A percentile compares a stretch with the other conserved stretches of the same genome.
Evolutionary conservation across 2,888 invertebrate genomes (phyloP).

Genomic region (Deroplatys truncata): DNA sequence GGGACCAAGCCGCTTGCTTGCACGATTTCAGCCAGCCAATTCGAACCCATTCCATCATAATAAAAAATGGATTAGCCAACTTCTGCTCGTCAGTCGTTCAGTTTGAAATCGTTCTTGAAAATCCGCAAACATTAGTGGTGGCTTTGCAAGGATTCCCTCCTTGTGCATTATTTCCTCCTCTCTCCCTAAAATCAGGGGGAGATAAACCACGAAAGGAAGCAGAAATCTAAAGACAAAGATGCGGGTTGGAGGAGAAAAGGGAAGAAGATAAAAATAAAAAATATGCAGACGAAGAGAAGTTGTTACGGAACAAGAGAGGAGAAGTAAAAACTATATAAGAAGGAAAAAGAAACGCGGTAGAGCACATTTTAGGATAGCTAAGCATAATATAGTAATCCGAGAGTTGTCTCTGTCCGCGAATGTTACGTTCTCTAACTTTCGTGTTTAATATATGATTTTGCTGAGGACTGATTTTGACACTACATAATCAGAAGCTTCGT

Average conservation of each 20-base stretch:
- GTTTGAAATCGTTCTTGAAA: background rate
- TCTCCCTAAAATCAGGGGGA: background rate
- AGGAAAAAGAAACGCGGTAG: background rate
- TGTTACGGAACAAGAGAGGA: background rate
- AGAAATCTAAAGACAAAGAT: background rate
- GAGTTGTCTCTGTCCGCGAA: no score
- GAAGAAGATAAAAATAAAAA: no score
- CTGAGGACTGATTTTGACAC: no score
- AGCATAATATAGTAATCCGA: no score
- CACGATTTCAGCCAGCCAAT: background rate
- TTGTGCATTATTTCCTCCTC: background rate
- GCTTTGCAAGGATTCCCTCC: background rate
- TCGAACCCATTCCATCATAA: background rate
- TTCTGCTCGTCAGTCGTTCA: background rate
- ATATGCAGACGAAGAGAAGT: background rate
- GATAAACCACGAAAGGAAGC: background rate
- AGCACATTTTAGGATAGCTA: no score
- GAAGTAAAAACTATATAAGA: background rate
- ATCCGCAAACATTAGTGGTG: background rate
- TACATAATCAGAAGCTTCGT: no score
- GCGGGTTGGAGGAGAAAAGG: background rate
- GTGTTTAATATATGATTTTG: no score
- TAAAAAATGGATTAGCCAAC: background rate
- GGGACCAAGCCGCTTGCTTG: background rate
- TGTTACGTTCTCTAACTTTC: no score